A percentile compares a stretch with the other conserved stretches of the same genome.
phyloP scores from a whole-genome alignment of 2,797 vertebrate genomes.

The Phataginus tricuspis region DNA sequence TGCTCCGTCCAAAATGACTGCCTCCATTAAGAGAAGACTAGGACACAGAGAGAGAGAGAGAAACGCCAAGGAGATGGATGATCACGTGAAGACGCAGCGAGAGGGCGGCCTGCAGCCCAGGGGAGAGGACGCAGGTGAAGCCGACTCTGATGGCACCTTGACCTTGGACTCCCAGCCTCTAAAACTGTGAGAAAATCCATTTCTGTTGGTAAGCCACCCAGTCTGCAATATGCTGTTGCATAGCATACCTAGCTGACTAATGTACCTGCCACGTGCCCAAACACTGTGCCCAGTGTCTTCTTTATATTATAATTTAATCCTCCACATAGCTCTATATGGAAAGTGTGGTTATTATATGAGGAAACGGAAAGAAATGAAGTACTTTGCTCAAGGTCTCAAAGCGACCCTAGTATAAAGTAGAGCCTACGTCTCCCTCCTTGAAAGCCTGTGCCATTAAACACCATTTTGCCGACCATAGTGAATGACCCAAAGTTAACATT shows the following conservation, averaged over 20 bases:
- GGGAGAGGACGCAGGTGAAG: not conserved
- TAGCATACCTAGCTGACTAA: not conserved
- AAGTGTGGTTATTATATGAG: not conserved
- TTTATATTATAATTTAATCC: not conserved
- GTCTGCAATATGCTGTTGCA: not conserved
- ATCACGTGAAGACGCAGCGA: not conserved
- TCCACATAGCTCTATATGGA: not conserved
- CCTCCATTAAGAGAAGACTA: not conserved
- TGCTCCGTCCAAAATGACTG: not conserved
- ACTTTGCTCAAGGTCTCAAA: not conserved
- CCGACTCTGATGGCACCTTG: no score
- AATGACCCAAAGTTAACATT: not conserved
- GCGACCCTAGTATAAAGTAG: not conserved
- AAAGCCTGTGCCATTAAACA: not conserved
- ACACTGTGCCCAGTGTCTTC: not conserved
- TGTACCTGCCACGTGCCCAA: not conserved
- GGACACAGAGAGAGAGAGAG: not conserved
- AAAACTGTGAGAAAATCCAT: not conserved
- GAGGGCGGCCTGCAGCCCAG: no score
- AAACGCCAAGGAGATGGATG: not conserved
- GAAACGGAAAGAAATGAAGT: not conserved
- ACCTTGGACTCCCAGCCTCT: not conserved
- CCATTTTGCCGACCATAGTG: not conserved
- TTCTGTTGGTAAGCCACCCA: not conserved
- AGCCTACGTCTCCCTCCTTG: not conserved